These are phyloP conservation scores for Harpalus rufipes DNA, from an alignment of 2,888 invertebrate genomes.

Conservation along the genomic window DNA sequence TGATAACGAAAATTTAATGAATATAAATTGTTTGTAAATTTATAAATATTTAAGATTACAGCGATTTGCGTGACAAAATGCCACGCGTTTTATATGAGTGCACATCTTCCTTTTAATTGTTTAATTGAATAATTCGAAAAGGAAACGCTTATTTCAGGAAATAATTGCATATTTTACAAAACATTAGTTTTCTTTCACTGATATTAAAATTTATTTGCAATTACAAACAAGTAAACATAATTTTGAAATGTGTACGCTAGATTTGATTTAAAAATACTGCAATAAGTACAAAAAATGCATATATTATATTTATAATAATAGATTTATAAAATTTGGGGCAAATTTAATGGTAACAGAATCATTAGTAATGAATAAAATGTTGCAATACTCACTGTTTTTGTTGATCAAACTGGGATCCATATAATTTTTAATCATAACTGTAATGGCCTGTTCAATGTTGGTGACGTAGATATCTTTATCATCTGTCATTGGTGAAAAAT, in stretches of 20 bases:
- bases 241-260: background rate
- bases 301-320: constrained; percentile 1
- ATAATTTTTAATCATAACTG: constrained; percentile 89
- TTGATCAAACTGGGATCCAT: constrained; percentile 78
- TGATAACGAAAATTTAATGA: constrained; percentile 39
- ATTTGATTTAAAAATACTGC: background rate
- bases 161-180: constrained; percentile 43
- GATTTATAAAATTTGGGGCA: background rate
- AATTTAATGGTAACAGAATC: background rate
- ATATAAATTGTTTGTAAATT: constrained; percentile 34
- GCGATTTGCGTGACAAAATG: constrained; percentile 45
- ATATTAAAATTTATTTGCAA: constrained; percentile 4
- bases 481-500: constrained; percentile 88
- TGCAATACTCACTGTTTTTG: constrained; percentile 77
- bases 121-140: constrained; percentile 50
- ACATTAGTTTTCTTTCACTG: constrained; percentile 19
- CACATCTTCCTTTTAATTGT: constrained; percentile 47
- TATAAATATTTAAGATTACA: constrained; percentile 47
- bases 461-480: constrained; percentile 89
- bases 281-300: background rate
- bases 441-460: constrained; percentile 91
- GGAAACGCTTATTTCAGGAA: constrained; percentile 38
- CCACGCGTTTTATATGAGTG: constrained; percentile 18
- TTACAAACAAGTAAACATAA: background rate
- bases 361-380: constrained; percentile 10